Evolutionary conservation across 2,113 vertebrate species (phyloP).

Genomic region (Spheniscus mendiculus): DNA sequence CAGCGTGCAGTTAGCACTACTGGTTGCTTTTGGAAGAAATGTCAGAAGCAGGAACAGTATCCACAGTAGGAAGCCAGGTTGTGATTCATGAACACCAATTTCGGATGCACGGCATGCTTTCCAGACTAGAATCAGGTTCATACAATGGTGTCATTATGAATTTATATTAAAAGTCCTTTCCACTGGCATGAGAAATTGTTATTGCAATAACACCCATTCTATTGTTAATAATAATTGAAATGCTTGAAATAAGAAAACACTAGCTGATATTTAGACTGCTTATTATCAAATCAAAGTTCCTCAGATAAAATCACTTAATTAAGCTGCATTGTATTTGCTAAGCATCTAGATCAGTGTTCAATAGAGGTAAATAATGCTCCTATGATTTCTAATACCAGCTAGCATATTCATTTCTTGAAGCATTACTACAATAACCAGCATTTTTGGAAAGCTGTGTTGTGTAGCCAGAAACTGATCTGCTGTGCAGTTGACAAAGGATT

Average conservation of each 20-base stretch:
- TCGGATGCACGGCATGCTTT: not conserved
- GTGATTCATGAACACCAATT: not conserved
- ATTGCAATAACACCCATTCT: not conserved
- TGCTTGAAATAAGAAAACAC: constrained; percentile 46
- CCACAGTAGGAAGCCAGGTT: not conserved
- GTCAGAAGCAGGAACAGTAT: not conserved
- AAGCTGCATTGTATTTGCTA: constrained; percentile 47
- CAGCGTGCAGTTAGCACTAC: rapidly evolving
- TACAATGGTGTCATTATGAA: constrained; percentile 13
- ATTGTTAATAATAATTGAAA: constrained; percentile 29
- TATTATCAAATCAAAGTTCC: constrained; percentile 56
- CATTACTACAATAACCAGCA: constrained; percentile 11
- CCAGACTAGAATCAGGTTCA: constrained; percentile 3
- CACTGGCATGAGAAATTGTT: constrained; percentile 17
- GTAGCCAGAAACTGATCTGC: not conserved
- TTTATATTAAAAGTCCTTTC: constrained; percentile 47
- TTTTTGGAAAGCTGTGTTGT: not conserved
- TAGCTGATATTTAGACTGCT: constrained; percentile 42
- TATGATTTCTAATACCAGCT: constrained; percentile 26
- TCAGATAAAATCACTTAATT: constrained; percentile 63
- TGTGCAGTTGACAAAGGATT: not conserved
- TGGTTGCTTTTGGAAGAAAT: not conserved
- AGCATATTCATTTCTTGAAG: constrained; percentile 34
- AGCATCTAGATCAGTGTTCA: constrained; percentile 45
- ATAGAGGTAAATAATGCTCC: constrained; percentile 41